phyloP scores from a whole-genome alignment of 2,113 vertebrate genomes.

The Pandion haliaetus region DNA sequence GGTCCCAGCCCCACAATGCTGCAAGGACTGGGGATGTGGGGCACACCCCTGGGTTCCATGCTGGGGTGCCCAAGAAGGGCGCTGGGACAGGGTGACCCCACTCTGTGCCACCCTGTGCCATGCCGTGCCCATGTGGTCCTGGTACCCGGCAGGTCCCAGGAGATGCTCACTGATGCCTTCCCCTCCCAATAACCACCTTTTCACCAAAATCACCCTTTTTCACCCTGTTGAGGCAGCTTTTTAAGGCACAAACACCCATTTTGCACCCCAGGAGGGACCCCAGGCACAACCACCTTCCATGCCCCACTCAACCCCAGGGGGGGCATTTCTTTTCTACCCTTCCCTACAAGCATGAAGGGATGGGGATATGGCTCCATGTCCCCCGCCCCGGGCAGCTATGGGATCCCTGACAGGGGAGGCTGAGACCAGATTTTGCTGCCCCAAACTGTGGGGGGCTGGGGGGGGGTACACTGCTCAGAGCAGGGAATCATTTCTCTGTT shows the following conservation, averaged over 20 bases:
- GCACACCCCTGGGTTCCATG: rapidly evolving
- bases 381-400: no score
- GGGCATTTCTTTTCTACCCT: not conserved
- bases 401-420: not conserved
- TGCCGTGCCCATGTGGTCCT: rapidly evolving
- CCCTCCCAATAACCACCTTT: not conserved
- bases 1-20: not conserved
- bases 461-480: rapidly evolving
- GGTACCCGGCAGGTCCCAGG: not conserved
- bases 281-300: rapidly evolving
- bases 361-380: rapidly evolving
- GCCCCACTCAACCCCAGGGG: rapidly evolving
- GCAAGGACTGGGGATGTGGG: rapidly evolving
- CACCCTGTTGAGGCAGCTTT: not conserved
- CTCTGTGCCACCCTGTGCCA: not conserved
- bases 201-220: not conserved
- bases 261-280: not conserved
- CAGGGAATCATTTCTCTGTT: not conserved
- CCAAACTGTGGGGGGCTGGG: rapidly evolving
- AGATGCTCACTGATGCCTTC: not conserved
- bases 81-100: not conserved
- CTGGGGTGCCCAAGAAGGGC: not conserved
- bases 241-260: not conserved
- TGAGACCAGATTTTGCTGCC: not conserved
- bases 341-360: not conserved